Conservation (phyloP, 2,888 invertebrate genomes). For the Drosophila macrospina region DNA sequence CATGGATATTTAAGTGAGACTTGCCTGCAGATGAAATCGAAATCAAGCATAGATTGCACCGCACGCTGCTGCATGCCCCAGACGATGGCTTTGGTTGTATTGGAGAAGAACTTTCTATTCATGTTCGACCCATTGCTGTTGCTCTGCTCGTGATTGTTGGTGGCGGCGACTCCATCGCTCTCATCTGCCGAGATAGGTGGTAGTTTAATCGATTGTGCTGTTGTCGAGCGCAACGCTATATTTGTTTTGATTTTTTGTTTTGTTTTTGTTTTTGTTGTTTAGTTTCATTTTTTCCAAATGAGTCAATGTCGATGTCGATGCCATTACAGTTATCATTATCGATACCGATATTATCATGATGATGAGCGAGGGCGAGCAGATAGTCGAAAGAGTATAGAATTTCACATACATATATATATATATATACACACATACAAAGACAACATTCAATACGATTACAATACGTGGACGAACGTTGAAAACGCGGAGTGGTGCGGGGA, state of each 20-base stretch:
- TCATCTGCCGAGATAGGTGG: constrained; percentile 86
- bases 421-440: constrained; percentile 40
- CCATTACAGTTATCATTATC: constrained; percentile 51
- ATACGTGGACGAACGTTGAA: constrained; percentile 49
- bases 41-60: constrained; percentile 89
- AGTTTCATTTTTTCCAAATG: constrained; percentile 58
- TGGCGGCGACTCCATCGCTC: constrained; percentile 63
- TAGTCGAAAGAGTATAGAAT: constrained; percentile 63
- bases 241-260: constrained; percentile 54
- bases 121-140: constrained; percentile 70
- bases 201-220: constrained; percentile 85
- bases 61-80: constrained; percentile 99
- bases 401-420: constrained; percentile 60
- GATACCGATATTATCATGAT: constrained; percentile 50
- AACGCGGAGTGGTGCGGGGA: constrained; percentile 41
- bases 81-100: constrained; percentile 95
- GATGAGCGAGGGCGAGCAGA: constrained; percentile 62
- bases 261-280: constrained; percentile 32
- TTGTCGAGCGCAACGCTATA: constrained; percentile 82
- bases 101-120: constrained; percentile 90
- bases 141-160: constrained; percentile 64
- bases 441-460: constrained; percentile 61
- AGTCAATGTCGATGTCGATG: constrained; percentile 50
- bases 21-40: constrained; percentile 86
- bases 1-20: constrained; percentile 18